A percentile compares a stretch with the other conserved stretches of the same genome.
These are phyloP conservation scores for Lytechinus pictus DNA, from an alignment of 35 echinoderm and acorn worm genomes.

Conservation along the genomic window DNA sequence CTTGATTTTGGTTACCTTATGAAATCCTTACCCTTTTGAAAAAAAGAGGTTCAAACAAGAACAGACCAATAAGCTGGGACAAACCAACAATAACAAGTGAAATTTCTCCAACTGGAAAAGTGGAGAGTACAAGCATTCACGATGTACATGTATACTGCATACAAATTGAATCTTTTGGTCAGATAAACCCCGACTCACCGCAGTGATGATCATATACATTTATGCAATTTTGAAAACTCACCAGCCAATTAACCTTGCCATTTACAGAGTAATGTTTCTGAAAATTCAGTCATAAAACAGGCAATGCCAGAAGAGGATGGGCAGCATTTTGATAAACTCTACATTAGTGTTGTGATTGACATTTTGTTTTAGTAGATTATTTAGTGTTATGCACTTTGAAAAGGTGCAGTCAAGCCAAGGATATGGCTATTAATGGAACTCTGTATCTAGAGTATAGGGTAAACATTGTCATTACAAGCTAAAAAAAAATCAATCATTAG, in stretches of 20 bases:
- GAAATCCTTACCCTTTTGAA: too few relatives aligned
- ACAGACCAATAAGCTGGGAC: too few relatives aligned
- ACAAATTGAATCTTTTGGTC: too few relatives aligned
- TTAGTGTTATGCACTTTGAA: background rate
- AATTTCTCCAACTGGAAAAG: too few relatives aligned
- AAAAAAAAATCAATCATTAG: conserved; percentile 14
- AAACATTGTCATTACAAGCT: conserved; percentile 4
- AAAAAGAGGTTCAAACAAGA: too few relatives aligned
- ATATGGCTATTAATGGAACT: background rate
- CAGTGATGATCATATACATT: background rate
- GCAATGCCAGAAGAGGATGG: background rate
- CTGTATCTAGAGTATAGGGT: background rate
- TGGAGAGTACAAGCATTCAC: too few relatives aligned
- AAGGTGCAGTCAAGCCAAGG: background rate
- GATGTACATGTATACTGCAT: too few relatives aligned
- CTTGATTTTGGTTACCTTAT: too few relatives aligned
- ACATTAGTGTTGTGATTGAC: conserved; percentile 12
- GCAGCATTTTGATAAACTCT: background rate
- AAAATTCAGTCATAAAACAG: background rate
- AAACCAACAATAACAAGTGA: too few relatives aligned
- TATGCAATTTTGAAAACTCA: background rate
- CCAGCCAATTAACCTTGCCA: background rate
- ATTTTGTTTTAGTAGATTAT: background rate
- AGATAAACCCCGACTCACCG: too few relatives aligned
- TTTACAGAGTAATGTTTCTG: background rate